phyloP scores from a whole-genome alignment of 2,888 invertebrate genomes.

The Leptinotarsa rubiginosa region DNA sequence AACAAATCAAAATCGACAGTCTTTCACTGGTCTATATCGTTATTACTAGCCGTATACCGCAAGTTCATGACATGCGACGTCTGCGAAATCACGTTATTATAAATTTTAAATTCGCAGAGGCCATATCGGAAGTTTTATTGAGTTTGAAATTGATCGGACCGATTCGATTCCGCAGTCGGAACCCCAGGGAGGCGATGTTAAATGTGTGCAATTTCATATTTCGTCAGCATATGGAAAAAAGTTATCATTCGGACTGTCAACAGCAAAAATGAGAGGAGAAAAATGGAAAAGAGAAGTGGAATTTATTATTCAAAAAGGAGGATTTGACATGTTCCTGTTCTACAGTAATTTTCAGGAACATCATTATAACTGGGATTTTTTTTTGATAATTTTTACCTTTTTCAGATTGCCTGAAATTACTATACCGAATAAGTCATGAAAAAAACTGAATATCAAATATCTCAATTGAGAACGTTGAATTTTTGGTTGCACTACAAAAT shows the following conservation, averaged over 20 bases:
- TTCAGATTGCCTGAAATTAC: too few relatives aligned
- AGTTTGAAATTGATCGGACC: slow-evolving; percentile 62
- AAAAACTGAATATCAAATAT: too few relatives aligned
- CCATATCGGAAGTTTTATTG: slow-evolving; percentile 61
- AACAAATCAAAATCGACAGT: not conserved
- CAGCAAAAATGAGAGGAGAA: not conserved
- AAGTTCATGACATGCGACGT: slow-evolving; percentile 10
- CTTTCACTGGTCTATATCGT: not conserved
- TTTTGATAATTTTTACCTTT: too few relatives aligned
- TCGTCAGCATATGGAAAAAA: slow-evolving; percentile 39
- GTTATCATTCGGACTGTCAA: slow-evolving; percentile 21
- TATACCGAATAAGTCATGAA: too few relatives aligned
- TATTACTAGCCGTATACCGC: not conserved
- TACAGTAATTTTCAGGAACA: too few relatives aligned
- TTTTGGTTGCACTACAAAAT: too few relatives aligned
- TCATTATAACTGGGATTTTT: too few relatives aligned
- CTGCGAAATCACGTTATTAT: slow-evolving; percentile 37
- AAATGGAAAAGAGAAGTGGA: not conserved
- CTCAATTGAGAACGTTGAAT: too few relatives aligned
- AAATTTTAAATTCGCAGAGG: slow-evolving; percentile 51
- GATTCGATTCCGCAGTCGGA: slow-evolving; percentile 55
- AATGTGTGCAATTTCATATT: slow-evolving; percentile 50
- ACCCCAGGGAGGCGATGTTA: slow-evolving; percentile 51
- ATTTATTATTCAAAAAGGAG: not conserved
- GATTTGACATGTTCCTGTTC: not conserved